Base-by-base conservation (phyloP, 2,113 vertebrate species). In the Alces alces region DNA sequence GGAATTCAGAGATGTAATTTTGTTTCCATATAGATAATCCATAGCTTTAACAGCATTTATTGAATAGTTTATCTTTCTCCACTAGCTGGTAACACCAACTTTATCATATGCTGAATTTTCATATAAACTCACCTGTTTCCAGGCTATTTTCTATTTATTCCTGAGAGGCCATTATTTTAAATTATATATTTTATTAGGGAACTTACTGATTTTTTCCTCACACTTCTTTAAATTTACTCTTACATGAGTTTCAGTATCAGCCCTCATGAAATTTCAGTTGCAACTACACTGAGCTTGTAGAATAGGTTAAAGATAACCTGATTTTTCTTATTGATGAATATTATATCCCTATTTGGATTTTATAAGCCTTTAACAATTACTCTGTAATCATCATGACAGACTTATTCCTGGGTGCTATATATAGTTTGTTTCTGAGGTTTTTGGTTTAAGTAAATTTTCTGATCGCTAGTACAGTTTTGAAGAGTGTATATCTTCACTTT, bases 1-100 rank as follows among this genome's bases (percentile, higher is more conserved):
- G 8, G n/a, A 23, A 97, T 79, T 96, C 45, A 95, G 39, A 96
- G 43, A 80, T 39, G 4, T 54, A 91, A 93, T 83, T 91, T 96
- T 85, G 43, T 86, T 97, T 93, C 89, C 64, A 89, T 91, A 58
- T 45, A 25, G 45, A 76, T 86, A 96, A n/a, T 1, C 33, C 45
- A 89, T 57, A 58, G 73, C 47, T 93, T 96, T 13, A 93, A 84
- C 2, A 93, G 47, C 21, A 86, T 70, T 88, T 85, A 78, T 30
- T 88, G 43, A 70, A 39, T 55, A 86, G 39, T 60, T 96, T 14
- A 82, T 89, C 50, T 78, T 76, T 94, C 27, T 82, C 33, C 7
- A 55, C 16, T 96, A 89, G 91, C 50, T 79, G 55, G 55, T 86
- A 95, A 86, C 23, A 88, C 4, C 66, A 83, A 78, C 23, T 60